Conservation (phyloP, 2,888 invertebrate genomes). For the Nephrocerus scutellatus region DNA sequence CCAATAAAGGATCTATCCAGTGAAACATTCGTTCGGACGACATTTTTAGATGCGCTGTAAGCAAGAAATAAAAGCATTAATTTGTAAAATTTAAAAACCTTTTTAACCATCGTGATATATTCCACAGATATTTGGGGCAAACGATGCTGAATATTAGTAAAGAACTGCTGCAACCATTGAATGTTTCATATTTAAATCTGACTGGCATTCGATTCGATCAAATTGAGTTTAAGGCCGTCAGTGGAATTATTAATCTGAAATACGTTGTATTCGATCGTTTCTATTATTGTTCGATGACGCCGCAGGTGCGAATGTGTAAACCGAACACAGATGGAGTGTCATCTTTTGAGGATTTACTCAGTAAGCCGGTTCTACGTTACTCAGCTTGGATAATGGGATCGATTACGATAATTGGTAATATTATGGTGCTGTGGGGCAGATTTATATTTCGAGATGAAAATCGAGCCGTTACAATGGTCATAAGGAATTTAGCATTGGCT, state of each 20-base stretch:
- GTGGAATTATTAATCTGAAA: constrained; percentile 47
- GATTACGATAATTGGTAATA: constrained; percentile 57
- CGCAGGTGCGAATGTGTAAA: constrained; percentile 52
- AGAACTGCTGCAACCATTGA: constrained; percentile 32
- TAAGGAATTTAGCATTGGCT: constrained; percentile 59
- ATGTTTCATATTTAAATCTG: constrained; percentile 48
- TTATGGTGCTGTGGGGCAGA: constrained; percentile 57
- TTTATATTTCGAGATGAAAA: constrained; percentile 57
- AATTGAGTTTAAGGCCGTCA: constrained; percentile 51
- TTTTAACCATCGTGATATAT: constrained; percentile 4
- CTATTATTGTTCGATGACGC: constrained; percentile 57
- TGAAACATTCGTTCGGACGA: constrained; percentile 45
- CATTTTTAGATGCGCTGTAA: constrained; percentile 51
- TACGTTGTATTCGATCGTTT: constrained; percentile 58
- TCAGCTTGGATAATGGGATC: constrained; percentile 59
- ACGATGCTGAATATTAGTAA: constrained; percentile 39
- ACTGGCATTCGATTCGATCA: constrained; percentile 51
- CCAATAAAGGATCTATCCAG: constrained; percentile 46
- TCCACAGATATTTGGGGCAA: constrained; percentile 44
- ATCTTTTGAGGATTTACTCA: constrained; percentile 54
- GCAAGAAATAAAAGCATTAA: constrained; percentile 34
- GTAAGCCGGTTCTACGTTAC: constrained; percentile 52
- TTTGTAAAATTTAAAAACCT: no score
- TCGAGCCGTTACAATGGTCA: constrained; percentile 56
- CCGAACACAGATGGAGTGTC: constrained; percentile 61